Percentiles rank a stretch among this genome's conserved stretches.
Conservation (phyloP, 2,113 vertebrate genomes). For the Charina bottae region DNA sequence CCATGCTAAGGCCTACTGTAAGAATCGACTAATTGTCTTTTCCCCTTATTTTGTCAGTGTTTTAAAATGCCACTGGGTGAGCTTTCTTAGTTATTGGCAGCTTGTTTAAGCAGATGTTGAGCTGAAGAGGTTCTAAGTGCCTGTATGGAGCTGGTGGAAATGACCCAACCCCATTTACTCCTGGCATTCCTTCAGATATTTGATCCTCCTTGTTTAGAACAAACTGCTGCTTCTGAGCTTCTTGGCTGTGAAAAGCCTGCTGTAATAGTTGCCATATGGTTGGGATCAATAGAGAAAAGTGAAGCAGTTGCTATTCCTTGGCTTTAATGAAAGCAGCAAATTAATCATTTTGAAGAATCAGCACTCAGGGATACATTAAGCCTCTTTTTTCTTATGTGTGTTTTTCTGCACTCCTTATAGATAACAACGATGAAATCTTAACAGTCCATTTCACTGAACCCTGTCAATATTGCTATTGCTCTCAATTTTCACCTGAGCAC, state of each 20-base stretch:
- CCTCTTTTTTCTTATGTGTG: conserved; percentile 1
- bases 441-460: neutral
- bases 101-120: conserved; percentile 14
- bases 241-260: conserved; percentile 20
- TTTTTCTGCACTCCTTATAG: conserved; percentile 12
- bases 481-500: neutral
- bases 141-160: neutral
- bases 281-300: conserved; percentile 9
- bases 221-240: conserved; percentile 19
- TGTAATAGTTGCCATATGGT: conserved; percentile 6
- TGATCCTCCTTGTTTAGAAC: conserved; percentile 12
- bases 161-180: neutral
- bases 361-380: neutral
- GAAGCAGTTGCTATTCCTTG: conserved; percentile 11
- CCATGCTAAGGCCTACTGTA: neutral
- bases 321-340: conserved; percentile 23
- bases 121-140: conserved; percentile 9
- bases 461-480: neutral
- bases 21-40: neutral
- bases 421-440: conserved; percentile 12
- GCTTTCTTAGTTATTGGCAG: neutral
- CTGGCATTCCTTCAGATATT: conserved; percentile 1
- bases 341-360: conserved; percentile 30
- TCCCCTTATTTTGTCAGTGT: neutral
- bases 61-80: neutral